These are phyloP conservation scores for Corydoras sp. DNA, from an alignment of 2,113 vertebrate species.

Conservation along the genomic window DNA sequence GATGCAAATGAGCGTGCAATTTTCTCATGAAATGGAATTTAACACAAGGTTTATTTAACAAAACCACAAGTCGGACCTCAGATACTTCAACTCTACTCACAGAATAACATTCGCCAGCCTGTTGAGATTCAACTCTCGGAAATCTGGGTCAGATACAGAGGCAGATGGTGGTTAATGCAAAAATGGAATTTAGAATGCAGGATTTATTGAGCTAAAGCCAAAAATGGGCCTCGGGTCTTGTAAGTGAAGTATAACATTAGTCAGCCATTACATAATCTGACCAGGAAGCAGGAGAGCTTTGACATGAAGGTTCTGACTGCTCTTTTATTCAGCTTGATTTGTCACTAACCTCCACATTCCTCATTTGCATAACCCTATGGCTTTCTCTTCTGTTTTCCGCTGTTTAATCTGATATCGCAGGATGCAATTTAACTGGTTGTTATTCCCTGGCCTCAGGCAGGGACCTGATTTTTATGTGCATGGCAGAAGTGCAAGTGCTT, in stretches of 20 bases:
- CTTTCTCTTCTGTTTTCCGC: slow-evolving; percentile 15
- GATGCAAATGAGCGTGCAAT: slow-evolving; percentile 1
- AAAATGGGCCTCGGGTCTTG: not conserved
- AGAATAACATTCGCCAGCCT: not conserved
- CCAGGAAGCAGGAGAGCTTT: not conserved
- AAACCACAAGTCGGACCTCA: not conserved
- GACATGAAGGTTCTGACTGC: not conserved
- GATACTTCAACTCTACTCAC: not conserved
- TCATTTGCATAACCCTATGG: not conserved
- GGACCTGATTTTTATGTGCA: slow-evolving; percentile 31
- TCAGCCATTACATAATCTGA: not conserved
- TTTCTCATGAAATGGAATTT: not conserved
- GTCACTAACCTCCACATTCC: slow-evolving; percentile 7
- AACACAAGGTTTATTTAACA: not conserved
- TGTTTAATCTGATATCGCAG: slow-evolving; percentile 40
- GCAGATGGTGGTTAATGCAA: not conserved
- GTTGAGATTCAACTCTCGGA: not conserved
- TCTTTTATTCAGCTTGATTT: slow-evolving; percentile 8
- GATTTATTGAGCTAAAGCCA: slow-evolving; percentile 1
- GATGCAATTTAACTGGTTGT: slow-evolving; percentile 29
- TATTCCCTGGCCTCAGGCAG: slow-evolving; percentile 31
- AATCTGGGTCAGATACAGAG: slow-evolving; percentile 2
- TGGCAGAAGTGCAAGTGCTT: slow-evolving; percentile 3
- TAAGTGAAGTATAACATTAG: not conserved
- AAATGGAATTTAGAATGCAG: not conserved